phyloP scores from a whole-genome alignment of 53 echinoderm and acorn worm genomes.

The Arbacia lixula region DNA sequence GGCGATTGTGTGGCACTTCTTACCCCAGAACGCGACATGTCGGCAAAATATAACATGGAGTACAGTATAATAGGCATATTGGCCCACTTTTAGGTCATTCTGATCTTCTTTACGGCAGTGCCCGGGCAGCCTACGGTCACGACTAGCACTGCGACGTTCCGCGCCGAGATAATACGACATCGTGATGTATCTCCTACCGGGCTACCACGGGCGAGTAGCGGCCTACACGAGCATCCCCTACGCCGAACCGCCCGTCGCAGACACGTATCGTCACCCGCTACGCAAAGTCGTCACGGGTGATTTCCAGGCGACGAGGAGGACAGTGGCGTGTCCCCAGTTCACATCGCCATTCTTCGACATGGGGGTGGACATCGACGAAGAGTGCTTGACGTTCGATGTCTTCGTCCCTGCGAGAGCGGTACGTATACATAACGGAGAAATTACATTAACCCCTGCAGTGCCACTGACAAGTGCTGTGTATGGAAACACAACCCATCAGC shows the following conservation, averaged over 20 bases:
- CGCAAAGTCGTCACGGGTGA: slow-evolving; percentile 31
- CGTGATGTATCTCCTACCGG: neutral
- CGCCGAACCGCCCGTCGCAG: slow-evolving; percentile 32
- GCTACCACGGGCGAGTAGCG: slow-evolving; percentile 1
- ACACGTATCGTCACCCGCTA: neutral
- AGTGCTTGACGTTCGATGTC: slow-evolving; percentile 19
- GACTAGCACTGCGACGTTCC: slow-evolving; percentile 3
- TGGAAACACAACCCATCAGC: too few species aligned
- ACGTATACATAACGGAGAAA: too few species aligned
- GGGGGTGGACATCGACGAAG: neutral
- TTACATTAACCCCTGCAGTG: too few species aligned
- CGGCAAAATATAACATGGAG: too few species aligned
- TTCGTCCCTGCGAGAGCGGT: slow-evolving; percentile 30
- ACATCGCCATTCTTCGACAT: neutral
- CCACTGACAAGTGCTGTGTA: too few species aligned
- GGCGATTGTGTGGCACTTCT: too few species aligned
- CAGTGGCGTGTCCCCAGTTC: slow-evolving; percentile 14
- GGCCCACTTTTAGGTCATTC: too few species aligned
- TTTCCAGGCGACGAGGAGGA: slow-evolving; percentile 13
- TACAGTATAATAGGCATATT: too few species aligned
- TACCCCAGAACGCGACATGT: too few species aligned
- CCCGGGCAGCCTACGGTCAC: neutral
- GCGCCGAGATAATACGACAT: neutral
- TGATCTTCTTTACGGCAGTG: too few species aligned
- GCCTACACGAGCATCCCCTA: slow-evolving; percentile 40